Percentiles rank a stretch among this genome's conserved stretches.
phyloP scores from a whole-genome alignment of 1,140 invertebrate species.

The Ctenoplectra terminalis region DNA sequence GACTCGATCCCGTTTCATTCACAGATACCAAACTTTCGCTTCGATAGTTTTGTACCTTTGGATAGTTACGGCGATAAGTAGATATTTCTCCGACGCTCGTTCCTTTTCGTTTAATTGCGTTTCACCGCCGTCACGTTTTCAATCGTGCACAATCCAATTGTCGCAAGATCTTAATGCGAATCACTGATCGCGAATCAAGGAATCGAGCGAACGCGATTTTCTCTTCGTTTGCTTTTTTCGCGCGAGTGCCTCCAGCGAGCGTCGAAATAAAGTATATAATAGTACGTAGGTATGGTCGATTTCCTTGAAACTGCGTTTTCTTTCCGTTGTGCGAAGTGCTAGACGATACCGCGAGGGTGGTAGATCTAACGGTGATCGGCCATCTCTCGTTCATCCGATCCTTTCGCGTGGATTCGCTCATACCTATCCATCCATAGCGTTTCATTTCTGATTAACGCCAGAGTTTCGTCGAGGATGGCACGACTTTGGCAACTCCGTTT shows the following conservation, averaged over 20 bases:
- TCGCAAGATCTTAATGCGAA: background rate
- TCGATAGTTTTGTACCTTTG: background rate
- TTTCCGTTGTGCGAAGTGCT: background rate
- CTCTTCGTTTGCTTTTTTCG: background rate
- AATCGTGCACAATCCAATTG: background rate
- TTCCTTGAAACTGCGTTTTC: background rate
- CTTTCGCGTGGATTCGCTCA: constrained; percentile 31
- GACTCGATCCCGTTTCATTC: constrained; percentile 18
- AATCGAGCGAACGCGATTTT: no score
- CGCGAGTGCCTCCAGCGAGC: background rate
- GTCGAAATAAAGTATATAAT: background rate
- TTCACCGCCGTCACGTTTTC: background rate
- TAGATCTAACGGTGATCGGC: background rate
- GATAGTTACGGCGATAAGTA: background rate
- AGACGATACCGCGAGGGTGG: no score
- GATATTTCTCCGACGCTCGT: background rate
- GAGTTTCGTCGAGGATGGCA: constrained; percentile 21
- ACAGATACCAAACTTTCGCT: constrained; percentile 11
- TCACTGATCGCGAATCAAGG: no score
- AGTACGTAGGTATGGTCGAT: background rate
- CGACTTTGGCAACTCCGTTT: constrained; percentile 47
- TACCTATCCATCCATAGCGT: background rate
- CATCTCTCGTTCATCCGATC: background rate
- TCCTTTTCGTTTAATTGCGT: background rate
- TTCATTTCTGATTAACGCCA: constrained; percentile 42